Conservation (phyloP, 2,797 vertebrate genomes). For the Staurois parvus region DNA sequence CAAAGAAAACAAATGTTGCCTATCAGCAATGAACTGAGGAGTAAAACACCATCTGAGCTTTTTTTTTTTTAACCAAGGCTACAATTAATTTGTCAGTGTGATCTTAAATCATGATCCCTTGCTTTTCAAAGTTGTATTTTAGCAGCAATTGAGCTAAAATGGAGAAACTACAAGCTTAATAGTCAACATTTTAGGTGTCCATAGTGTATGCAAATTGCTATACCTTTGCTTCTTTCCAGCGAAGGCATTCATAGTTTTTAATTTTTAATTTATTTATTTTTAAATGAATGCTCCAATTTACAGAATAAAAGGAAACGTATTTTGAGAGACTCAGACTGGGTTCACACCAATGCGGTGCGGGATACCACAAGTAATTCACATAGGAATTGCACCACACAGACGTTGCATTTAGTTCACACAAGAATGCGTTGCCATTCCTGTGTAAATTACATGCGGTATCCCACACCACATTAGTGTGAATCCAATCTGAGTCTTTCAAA, state of each 20-base stretch:
- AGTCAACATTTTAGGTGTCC: background rate
- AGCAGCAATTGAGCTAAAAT: background rate
- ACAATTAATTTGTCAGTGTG: constrained; percentile 61
- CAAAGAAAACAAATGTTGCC: constrained; percentile 35
- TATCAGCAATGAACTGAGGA: constrained; percentile 44
- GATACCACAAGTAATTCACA: too few relatives aligned
- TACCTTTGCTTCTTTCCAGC: background rate
- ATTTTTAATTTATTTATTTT: too few relatives aligned
- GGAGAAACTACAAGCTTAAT: background rate
- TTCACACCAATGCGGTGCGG: too few relatives aligned
- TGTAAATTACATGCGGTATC: too few relatives aligned
- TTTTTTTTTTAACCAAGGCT: constrained; percentile 48
- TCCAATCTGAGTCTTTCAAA: too few relatives aligned
- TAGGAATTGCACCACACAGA: too few relatives aligned
- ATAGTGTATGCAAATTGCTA: background rate
- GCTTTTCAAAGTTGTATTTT: background rate
- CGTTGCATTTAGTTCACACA: too few relatives aligned
- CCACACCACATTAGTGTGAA: too few relatives aligned
- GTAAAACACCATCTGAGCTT: constrained; percentile 42
- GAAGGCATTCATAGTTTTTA: background rate
- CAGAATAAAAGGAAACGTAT: background rate
- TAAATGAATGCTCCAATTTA: background rate
- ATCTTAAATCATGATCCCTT: background rate
- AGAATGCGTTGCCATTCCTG: too few relatives aligned
- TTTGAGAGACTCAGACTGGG: too few relatives aligned